Evolutionary conservation across 2,888 invertebrate genomes (phyloP).

Genomic region (Vanessa cardui): DNA sequence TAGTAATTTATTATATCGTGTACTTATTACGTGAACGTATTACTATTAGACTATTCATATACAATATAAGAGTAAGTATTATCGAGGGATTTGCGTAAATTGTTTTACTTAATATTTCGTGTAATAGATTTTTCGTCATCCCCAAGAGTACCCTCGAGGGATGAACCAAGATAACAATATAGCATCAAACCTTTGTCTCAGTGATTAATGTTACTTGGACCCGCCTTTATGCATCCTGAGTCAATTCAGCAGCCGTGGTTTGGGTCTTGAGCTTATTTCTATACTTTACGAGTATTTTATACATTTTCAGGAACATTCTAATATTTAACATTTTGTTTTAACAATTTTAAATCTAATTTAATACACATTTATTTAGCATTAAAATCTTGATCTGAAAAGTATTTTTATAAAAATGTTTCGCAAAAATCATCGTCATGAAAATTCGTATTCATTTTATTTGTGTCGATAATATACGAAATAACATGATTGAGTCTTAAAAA

Average conservation of each 20-base stretch:
- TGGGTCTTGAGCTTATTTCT: constrained; percentile 1
- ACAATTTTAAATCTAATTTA: too few relatives aligned
- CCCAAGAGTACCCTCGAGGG: constrained; percentile 18
- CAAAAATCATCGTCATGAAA: too few relatives aligned
- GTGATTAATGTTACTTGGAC: constrained; percentile 38
- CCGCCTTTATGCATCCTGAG: constrained; percentile 35
- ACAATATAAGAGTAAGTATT: neutral
- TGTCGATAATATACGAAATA: too few relatives aligned
- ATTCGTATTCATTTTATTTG: too few relatives aligned
- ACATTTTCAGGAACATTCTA: too few relatives aligned
- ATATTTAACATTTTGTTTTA: too few relatives aligned
- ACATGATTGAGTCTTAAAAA: too few relatives aligned
- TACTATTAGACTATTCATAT: neutral
- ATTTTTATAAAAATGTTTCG: too few relatives aligned
- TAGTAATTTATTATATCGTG: too few relatives aligned
- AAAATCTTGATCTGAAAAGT: too few relatives aligned
- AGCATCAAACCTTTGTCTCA: constrained; percentile 37
- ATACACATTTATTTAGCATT: too few relatives aligned
- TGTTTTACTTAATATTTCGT: constrained; percentile 18
- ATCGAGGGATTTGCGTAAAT: constrained; percentile 1
- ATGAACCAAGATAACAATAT: constrained; percentile 32
- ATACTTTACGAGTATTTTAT: too few relatives aligned
- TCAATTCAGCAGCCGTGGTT: constrained; percentile 13
- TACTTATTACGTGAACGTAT: neutral
- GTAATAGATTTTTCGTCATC: constrained; percentile 34